Conservation (phyloP, 1,140 invertebrate species). For the Listronotus oregonensis region DNA sequence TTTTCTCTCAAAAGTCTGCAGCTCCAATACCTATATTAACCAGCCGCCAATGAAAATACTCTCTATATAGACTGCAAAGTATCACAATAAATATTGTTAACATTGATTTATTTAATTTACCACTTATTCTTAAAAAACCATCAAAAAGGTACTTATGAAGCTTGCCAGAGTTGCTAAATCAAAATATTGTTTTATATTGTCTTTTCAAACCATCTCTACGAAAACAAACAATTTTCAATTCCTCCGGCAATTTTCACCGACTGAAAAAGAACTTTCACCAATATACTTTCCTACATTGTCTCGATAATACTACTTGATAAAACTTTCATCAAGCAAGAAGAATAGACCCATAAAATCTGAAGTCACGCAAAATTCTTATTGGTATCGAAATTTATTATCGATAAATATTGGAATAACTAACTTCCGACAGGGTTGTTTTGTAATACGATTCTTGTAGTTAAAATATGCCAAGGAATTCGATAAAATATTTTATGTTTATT, state of each 20-base stretch:
- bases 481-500: no score
- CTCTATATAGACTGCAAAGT: no score
- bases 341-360: conserved; percentile 19
- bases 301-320: conserved; percentile 18
- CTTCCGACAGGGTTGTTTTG: not conserved
- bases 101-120: no score
- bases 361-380: conserved; percentile 16
- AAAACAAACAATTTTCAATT: conserved; percentile 18
- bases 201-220: not conserved
- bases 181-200: conserved; percentile 7
- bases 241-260: conserved; percentile 7
- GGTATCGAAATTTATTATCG: conserved; percentile 11
- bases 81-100: no score
- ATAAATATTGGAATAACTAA: not conserved
- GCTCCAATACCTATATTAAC: no score
- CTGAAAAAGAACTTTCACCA: conserved; percentile 1
- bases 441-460: not conserved
- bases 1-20: no score
- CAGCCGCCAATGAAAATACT: no score
- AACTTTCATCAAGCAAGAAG: conserved; percentile 16
- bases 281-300: conserved; percentile 12
- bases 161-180: not conserved
- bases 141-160: no score
- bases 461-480: not conserved
- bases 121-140: not conserved